phyloP scores from a whole-genome alignment of 2,113 vertebrate species.

The Scolopax mira region DNA sequence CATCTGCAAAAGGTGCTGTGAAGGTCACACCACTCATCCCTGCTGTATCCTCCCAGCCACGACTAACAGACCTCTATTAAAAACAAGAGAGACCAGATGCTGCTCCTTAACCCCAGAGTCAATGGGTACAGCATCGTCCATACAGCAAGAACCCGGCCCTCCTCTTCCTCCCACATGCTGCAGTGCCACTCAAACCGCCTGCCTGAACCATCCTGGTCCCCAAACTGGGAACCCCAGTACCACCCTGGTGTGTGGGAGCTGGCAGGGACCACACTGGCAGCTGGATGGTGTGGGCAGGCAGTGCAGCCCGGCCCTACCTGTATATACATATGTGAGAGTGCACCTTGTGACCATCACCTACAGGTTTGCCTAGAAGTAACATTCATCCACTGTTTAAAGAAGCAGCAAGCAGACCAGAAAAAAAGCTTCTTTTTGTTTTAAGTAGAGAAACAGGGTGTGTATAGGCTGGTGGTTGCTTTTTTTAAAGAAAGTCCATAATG shows the following conservation, averaged over 20 bases:
- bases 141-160: background rate
- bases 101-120: background rate
- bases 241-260: rapidly evolving
- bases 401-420: background rate
- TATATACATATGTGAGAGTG: rapidly evolving
- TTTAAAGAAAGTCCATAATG: background rate
- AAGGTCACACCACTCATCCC: background rate
- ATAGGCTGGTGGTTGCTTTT: background rate
- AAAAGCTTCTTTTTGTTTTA: background rate
- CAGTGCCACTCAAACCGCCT: background rate
- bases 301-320: rapidly evolving
- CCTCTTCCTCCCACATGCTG: rapidly evolving
- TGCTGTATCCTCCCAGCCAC: background rate
- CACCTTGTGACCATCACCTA: background rate
- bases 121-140: rapidly evolving
- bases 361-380: background rate
- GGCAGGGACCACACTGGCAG: rapidly evolving
- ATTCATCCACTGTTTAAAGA: background rate
- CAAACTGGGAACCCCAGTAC: rapidly evolving
- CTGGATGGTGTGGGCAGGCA: rapidly evolving
- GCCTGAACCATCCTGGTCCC: background rate
- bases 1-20: background rate
- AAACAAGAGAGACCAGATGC: background rate
- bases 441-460: background rate
- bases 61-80: background rate